Base-by-base conservation (phyloP, 2,797 vertebrate species). In the Micropoecilia bifurca region DNA sequence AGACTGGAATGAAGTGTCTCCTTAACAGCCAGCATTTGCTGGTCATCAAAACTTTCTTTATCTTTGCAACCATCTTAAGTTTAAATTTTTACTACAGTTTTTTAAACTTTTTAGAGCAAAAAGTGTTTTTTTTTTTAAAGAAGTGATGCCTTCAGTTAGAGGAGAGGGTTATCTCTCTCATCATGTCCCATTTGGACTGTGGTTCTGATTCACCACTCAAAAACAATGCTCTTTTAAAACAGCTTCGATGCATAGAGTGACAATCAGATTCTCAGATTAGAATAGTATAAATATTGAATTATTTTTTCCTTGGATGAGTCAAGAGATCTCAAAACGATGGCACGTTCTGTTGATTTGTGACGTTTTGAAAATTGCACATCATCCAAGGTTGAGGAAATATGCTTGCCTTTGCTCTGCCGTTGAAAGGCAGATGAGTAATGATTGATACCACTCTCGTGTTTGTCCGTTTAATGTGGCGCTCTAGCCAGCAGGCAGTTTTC, bases 191-290 rank as follows among this genome's bases (percentile, higher is more conserved):
- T 61, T 46, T 46, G 76, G 30, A 20, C 22, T 22, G 59, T 84
- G 74, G 71, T 81, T 43, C 22, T 85, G 41, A 78, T 91, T 82
- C 87, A 90, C 82, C 30, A 72, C 53, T 61, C 3, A 30, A 61
- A 20, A 36, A 10, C 13, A 36, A 46, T 7, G 10, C 16, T 59
- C 6, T 20, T 55, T 55, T 20, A 33, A 20, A 77, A 77, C 18
- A 33, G 14, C 8, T 68, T 12, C 39, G 20, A 59, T 20, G 8
- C 74, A 75, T 16, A 33, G 63, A 77, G 41, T 84, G 82, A 73
- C 84, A 90, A 53, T 74, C 12, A 89, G 85, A 50, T 75, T 79
- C 61, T 74, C 57, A 79, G 71, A 89, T 77, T 66, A 39, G 28
- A 74, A 83, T 74, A 33, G 33, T 33, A 48, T 72, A 33, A 79